Percentiles rank a stretch among this genome's conserved stretches.
Conservation (phyloP, 2,797 vertebrate genomes). For the Enteromius thamalakanensis region DNA sequence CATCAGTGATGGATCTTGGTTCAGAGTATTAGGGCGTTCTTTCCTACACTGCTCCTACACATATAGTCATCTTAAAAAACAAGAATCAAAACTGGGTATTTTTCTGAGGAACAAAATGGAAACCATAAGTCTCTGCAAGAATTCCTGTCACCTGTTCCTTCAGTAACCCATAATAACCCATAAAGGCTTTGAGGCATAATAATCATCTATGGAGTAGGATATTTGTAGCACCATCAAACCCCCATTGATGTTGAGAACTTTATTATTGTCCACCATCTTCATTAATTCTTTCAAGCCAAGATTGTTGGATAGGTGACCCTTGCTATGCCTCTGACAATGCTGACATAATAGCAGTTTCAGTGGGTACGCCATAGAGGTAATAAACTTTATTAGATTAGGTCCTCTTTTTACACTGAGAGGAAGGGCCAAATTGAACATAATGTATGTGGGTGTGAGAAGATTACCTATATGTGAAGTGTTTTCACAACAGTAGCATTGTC, state of each 20-base stretch:
- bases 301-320: background rate
- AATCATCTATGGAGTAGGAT: background rate
- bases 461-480: background rate
- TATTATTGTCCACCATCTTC: slow-evolving; percentile 1
- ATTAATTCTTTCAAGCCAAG: background rate
- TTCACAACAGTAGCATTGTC: slow-evolving; percentile 1
- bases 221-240: background rate
- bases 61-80: background rate
- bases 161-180: background rate
- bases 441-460: slow-evolving; percentile 34
- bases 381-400: slow-evolving; percentile 16
- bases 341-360: slow-evolving; percentile 1
- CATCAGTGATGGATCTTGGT: slow-evolving; percentile 11
- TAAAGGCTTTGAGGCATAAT: slow-evolving; percentile 9
- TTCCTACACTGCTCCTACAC: background rate
- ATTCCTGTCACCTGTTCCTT: background rate
- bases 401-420: background rate
- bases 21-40: background rate
- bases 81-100: background rate
- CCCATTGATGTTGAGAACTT: background rate
- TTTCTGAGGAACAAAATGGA: background rate
- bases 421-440: slow-evolving; percentile 8
- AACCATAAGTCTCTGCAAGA: background rate
- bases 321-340: background rate
- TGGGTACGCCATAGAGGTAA: slow-evolving; percentile 4